Percentiles rank a stretch among this genome's conserved stretches.
Evolutionary conservation across 2,113 vertebrate species (phyloP).

Genomic region (Dendrocopos noguchii): DNA sequence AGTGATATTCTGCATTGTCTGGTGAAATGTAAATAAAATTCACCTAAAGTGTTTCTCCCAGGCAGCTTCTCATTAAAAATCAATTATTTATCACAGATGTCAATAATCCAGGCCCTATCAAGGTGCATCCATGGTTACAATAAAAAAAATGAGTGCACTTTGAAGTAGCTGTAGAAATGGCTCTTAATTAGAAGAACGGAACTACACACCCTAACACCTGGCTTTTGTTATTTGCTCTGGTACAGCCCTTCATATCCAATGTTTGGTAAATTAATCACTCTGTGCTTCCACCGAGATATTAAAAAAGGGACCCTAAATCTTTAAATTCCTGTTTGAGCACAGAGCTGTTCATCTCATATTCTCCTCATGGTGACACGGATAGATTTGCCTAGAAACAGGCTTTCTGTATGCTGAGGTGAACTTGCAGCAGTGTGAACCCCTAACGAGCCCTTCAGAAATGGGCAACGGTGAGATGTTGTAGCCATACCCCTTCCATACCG

Average conservation of each 20-base stretch:
- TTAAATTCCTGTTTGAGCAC: neutral
- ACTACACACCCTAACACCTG: neutral
- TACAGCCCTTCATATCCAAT: accelerated
- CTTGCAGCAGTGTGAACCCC: neutral
- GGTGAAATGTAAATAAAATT: neutral
- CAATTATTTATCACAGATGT: neutral
- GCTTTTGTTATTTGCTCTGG: neutral
- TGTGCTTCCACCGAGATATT: neutral
- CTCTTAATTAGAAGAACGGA: neutral
- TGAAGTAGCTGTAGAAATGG: neutral
- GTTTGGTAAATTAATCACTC: neutral
- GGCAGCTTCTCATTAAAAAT: slow-evolving; percentile 6
- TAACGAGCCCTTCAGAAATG: accelerated
- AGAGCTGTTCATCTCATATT: accelerated
- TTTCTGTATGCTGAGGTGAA: accelerated
- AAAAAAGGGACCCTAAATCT: neutral
- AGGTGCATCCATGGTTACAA: neutral
- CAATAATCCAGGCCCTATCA: neutral
- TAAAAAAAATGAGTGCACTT: neutral
- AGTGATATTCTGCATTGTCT: neutral
- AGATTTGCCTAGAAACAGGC: accelerated
- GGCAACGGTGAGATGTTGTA: accelerated
- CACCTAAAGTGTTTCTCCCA: neutral
- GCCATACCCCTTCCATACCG: accelerated
- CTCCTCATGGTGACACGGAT: accelerated